Evolutionary conservation across 1,140 invertebrate genomes (phyloP).

Genomic region (Melanaphis sacchari): DNA sequence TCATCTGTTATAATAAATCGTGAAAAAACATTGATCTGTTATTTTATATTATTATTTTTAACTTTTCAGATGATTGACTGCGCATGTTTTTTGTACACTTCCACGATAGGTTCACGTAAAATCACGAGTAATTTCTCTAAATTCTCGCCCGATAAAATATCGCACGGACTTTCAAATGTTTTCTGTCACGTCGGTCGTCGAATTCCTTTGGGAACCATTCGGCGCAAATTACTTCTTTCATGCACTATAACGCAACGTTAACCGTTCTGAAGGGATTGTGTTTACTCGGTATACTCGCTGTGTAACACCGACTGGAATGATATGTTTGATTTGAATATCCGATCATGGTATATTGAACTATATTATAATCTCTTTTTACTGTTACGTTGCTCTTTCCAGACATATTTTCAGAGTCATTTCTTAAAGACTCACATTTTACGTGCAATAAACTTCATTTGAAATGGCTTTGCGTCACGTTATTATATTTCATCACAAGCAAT

Average conservation of each 20-base stretch:
- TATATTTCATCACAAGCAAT: not conserved
- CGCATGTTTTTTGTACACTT: not conserved
- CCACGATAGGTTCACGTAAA: not conserved
- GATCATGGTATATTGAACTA: not conserved
- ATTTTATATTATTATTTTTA: not conserved
- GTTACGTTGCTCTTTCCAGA: not conserved
- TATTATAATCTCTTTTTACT: not conserved
- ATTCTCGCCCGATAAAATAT: not conserved
- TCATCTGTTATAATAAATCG: not conserved
- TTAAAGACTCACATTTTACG: not conserved
- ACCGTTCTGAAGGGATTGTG: not conserved
- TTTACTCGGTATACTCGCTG: not conserved
- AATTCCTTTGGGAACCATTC: not conserved
- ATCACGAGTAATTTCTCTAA: not conserved
- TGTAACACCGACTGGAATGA: not conserved
- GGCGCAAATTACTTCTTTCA: not conserved
- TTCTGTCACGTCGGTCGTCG: not conserved
- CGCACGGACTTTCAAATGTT: not conserved
- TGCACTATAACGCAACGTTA: not conserved
- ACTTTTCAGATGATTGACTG: not conserved
- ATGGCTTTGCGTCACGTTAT: not conserved
- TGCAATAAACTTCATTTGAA: conserved; percentile 1
- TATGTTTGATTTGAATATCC: not conserved
- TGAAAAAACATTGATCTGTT: not conserved
- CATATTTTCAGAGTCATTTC: not conserved